Conservation (phyloP, 2,113 vertebrate species). For the Odontesthes bonariensis region DNA sequence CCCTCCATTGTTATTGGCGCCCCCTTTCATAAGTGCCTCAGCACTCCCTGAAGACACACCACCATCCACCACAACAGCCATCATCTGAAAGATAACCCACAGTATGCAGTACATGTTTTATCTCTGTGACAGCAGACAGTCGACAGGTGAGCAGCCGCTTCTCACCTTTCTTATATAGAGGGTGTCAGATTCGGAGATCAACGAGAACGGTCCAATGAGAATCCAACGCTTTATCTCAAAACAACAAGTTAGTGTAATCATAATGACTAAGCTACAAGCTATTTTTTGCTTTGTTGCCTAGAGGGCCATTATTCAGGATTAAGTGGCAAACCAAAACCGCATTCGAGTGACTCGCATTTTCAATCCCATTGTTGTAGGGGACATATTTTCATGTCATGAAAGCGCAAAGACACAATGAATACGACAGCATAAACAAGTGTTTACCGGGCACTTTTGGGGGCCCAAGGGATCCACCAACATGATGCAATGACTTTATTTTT, state of each 20-base stretch:
- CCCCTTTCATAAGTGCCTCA: conserved; percentile 65
- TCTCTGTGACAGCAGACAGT: conserved; percentile 24
- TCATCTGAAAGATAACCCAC: conserved; percentile 61
- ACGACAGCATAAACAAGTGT: conserved; percentile 6
- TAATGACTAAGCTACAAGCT: conserved; percentile 58
- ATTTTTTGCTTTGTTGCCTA: conserved; percentile 68
- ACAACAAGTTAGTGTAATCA: conserved; percentile 65
- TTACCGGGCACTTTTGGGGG: not conserved
- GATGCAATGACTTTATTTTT: conserved; percentile 42
- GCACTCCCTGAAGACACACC: conserved; percentile 72
- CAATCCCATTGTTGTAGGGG: conserved; percentile 17
- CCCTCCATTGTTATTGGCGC: conserved; percentile 53
- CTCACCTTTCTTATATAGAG: conserved; percentile 64
- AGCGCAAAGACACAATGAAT: not conserved
- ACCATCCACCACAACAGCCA: conserved; percentile 59
- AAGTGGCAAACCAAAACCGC: conserved; percentile 60
- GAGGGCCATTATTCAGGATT: conserved; percentile 63
- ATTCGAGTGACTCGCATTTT: conserved; percentile 59
- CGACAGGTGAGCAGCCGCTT: conserved; percentile 22
- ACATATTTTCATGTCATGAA: conserved; percentile 23
- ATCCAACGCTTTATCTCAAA: conserved; percentile 50
- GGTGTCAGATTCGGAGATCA: conserved; percentile 4
- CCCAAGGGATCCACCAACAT: not conserved
- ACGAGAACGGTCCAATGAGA: conserved; percentile 68
- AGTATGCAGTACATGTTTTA: conserved; percentile 68